phyloP scores from a whole-genome alignment of 92 coral and sea anemone species.

The Chrysogorgia sp. region DNA sequence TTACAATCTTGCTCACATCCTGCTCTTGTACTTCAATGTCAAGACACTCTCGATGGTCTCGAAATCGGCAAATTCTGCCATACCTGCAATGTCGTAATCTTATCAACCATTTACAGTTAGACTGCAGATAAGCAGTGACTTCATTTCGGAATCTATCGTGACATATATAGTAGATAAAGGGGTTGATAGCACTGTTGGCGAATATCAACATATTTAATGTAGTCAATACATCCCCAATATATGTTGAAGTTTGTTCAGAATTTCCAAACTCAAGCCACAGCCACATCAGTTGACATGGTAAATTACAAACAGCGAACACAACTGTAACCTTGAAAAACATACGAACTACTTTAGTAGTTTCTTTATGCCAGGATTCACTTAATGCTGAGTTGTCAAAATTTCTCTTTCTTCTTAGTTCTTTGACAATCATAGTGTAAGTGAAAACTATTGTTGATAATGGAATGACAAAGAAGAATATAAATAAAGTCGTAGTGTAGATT shows the following conservation, averaged over 20 bases:
- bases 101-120: conserved; percentile 14
- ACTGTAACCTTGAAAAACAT: conserved; percentile 79
- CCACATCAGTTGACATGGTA: conserved; percentile 78
- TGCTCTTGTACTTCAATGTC: background rate
- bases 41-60: background rate
- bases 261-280: conserved; percentile 83
- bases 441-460: conserved; percentile 72
- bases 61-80: background rate
- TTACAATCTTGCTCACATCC: background rate
- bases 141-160: conserved; percentile 66
- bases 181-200: conserved; percentile 91
- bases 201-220: conserved; percentile 73
- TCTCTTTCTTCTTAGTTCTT: conserved; percentile 65
- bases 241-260: conserved; percentile 54
- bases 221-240: conserved; percentile 75
- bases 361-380: conserved; percentile 57
- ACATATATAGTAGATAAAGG: conserved; percentile 73
- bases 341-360: conserved; percentile 73
- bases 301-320: conserved; percentile 69
- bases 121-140: conserved; percentile 15
- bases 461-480: conserved; percentile 62
- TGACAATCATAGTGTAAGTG: conserved; percentile 71
- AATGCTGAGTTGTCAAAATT: conserved; percentile 64
- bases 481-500: conserved; percentile 64
- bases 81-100: conserved; percentile 8